Evolutionary conservation across 1,140 invertebrate species (phyloP).

Genomic region (Aricia agestis): DNA sequence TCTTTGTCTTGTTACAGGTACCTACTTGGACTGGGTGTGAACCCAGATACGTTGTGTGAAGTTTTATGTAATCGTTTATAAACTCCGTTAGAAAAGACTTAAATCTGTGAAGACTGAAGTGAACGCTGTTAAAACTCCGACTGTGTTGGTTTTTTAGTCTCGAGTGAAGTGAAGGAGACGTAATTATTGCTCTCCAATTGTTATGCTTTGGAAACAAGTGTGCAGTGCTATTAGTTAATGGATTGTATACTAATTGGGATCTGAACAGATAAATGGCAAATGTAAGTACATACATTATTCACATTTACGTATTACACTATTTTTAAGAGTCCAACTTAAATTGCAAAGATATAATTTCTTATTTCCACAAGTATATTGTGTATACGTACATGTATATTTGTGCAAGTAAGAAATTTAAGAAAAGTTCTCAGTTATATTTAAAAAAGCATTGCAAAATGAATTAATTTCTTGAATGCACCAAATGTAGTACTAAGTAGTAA

Average conservation of each 20-base stretch:
- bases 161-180: slow-evolving; percentile 52
- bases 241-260: slow-evolving; percentile 58
- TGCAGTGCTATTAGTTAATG: slow-evolving; percentile 59
- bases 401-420: no score
- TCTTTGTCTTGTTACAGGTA: slow-evolving; percentile 75
- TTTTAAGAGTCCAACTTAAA: neutral
- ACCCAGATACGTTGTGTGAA: slow-evolving; percentile 68
- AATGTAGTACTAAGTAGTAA: no score
- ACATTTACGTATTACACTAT: neutral
- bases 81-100: slow-evolving; percentile 54
- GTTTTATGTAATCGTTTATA: slow-evolving; percentile 68
- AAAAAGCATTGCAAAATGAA: no score
- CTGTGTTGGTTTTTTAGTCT: slow-evolving; percentile 42
- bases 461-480: no score
- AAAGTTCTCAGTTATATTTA: no score
- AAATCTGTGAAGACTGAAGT: slow-evolving; percentile 35
- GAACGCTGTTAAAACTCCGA: slow-evolving; percentile 38
- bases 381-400: no score
- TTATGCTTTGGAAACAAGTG: slow-evolving; percentile 55
- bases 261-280: slow-evolving; percentile 49
- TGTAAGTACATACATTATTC: slow-evolving; percentile 47
- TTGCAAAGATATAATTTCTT: no score
- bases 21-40: slow-evolving; percentile 70
- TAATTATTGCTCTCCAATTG: slow-evolving; percentile 41
- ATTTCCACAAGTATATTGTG: no score